Evolutionary conservation across 23 tunicate genomes (phyloP).

Genomic region (Diplosoma virens): DNA sequence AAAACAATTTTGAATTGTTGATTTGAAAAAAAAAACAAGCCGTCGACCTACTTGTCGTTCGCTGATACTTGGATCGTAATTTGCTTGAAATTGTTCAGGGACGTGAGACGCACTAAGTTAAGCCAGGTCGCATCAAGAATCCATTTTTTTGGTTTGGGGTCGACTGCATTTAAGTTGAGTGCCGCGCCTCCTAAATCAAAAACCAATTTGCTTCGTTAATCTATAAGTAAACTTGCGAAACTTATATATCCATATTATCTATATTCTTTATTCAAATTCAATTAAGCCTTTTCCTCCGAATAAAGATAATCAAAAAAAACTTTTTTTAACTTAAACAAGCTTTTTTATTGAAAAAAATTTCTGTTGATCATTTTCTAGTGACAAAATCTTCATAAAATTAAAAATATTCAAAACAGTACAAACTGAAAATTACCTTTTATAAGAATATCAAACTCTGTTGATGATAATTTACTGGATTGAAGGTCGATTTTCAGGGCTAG

Average conservation of each 20-base stretch:
- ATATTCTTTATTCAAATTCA: no score
- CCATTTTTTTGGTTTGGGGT: slow-evolving; percentile 94
- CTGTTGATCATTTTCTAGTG: background rate
- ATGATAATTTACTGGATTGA: slow-evolving; percentile 71
- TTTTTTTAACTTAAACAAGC: no score
- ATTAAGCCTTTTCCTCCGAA: background rate
- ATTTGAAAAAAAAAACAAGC: no score
- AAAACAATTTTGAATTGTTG: no score
- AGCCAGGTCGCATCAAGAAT: slow-evolving; percentile 95
- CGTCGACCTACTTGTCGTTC: slow-evolving; percentile 67
- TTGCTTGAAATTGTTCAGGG: slow-evolving; percentile 80
- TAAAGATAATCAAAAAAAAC: background rate
- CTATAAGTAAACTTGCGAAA: no score
- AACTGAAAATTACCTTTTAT: slow-evolving; percentile 59
- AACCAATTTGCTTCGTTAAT: no score
- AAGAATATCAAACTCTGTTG: slow-evolving; percentile 77
- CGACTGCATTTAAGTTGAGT: slow-evolving; percentile 80
- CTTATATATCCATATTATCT: no score
- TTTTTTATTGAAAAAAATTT: background rate
- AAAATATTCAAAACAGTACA: background rate
- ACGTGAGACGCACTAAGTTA: slow-evolving; percentile 74
- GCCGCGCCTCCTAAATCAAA: slow-evolving; percentile 80
- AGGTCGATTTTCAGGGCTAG: slow-evolving; percentile 87
- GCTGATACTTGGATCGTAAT: slow-evolving; percentile 68
- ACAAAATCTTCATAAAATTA: background rate